Percentiles rank a stretch among this genome's conserved stretches.
Conservation (phyloP, 2,113 vertebrate genomes). For the Peromyscus polionotus region DNA sequence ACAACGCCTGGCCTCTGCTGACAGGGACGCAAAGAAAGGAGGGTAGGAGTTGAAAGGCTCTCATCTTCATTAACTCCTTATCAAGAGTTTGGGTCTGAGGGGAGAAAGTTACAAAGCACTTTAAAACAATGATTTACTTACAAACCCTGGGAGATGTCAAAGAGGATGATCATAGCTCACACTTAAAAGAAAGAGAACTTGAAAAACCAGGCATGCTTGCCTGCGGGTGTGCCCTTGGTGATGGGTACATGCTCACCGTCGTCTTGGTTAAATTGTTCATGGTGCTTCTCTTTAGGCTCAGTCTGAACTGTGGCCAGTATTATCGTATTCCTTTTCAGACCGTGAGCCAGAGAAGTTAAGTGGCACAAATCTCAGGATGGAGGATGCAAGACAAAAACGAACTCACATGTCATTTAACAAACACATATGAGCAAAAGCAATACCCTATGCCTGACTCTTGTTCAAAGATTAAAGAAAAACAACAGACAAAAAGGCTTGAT, state of each 20-base stretch:
- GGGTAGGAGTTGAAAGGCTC: background rate
- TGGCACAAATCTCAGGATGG: background rate
- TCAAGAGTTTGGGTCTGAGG: background rate
- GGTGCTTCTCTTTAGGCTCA: background rate
- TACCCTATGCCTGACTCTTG: background rate
- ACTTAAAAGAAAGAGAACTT: constrained; percentile 58
- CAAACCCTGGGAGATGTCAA: constrained; percentile 49
- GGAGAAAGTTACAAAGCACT: constrained; percentile 9
- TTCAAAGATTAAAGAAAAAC: background rate
- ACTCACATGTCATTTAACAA: background rate
- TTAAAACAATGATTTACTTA: constrained; percentile 56
- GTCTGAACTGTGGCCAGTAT: background rate
- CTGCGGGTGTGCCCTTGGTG: constrained; percentile 39
- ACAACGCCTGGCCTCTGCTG: background rate
- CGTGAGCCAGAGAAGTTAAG: background rate
- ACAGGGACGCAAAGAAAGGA: background rate
- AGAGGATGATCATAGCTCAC: constrained; percentile 50
- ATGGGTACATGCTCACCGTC: constrained; percentile 41
- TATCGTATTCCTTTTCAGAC: constrained; percentile 15
- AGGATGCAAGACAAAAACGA: too few relatives aligned
- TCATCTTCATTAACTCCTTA: background rate
- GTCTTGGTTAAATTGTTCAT: constrained; percentile 30
- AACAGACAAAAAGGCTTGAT: background rate
- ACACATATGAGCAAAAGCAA: background rate
- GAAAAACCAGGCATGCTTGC: constrained; percentile 62